A percentile compares a stretch with the other conserved stretches of the same genome.
These are phyloP conservation scores for Nylanderia fulva DNA, from an alignment of 1,140 invertebrate species.

Conservation along the genomic window DNA sequence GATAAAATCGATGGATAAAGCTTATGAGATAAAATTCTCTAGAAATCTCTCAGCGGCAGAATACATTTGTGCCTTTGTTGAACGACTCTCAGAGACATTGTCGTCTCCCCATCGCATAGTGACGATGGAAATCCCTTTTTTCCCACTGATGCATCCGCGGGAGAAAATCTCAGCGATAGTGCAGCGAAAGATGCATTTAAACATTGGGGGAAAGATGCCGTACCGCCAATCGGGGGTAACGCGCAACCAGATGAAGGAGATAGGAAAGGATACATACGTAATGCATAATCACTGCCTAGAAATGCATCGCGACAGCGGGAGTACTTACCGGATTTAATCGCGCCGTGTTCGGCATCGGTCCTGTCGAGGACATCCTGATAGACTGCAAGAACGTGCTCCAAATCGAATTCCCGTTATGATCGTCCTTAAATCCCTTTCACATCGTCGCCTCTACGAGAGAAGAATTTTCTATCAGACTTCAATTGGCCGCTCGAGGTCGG, in stretches of 20 bases:
- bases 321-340: slow-evolving; percentile 52
- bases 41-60: slow-evolving; percentile 17
- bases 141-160: slow-evolving; percentile 16
- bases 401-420: slow-evolving; percentile 16
- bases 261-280: slow-evolving; percentile 34
- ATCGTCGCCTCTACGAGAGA: background rate
- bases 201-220: slow-evolving; percentile 62
- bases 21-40: slow-evolving; percentile 36
- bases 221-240: background rate
- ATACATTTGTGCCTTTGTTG: slow-evolving; percentile 57
- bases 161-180: slow-evolving; percentile 64
- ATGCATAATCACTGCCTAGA: slow-evolving; percentile 48
- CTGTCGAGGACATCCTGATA: slow-evolving; percentile 49
- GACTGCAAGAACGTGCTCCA: slow-evolving; percentile 41
- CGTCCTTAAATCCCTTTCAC: slow-evolving; percentile 43
- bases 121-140: background rate
- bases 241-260: background rate
- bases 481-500: background rate
- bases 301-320: slow-evolving; percentile 27
- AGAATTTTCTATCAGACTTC: slow-evolving; percentile 13
- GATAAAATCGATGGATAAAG: slow-evolving; percentile 37
- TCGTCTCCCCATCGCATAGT: background rate
- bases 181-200: slow-evolving; percentile 64
- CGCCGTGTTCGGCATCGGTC: slow-evolving; percentile 7
- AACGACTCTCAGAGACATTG: slow-evolving; percentile 37